phyloP scores from a whole-genome alignment of 2,113 vertebrate species.

The Gallinago paraguaiae region DNA sequence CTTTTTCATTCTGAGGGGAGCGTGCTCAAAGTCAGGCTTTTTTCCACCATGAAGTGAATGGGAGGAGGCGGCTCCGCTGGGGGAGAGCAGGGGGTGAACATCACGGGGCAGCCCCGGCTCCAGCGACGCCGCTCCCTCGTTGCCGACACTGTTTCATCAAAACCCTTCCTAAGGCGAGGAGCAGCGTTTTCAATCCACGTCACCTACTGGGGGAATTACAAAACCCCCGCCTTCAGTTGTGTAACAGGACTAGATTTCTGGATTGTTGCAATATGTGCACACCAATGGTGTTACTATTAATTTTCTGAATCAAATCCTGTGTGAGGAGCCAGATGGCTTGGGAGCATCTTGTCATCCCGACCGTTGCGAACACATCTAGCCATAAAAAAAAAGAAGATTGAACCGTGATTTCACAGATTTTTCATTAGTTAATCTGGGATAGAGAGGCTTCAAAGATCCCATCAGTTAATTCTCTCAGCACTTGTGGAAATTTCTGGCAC shows the following conservation, averaged over 20 bases:
- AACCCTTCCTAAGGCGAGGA: neutral
- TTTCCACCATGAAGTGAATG: fast-evolving
- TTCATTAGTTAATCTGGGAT: conserved; percentile 79
- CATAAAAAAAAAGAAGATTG: conserved; percentile 59
- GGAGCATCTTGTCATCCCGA: conserved; percentile 66
- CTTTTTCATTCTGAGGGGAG: neutral
- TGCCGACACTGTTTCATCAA: neutral
- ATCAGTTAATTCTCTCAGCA: conserved; percentile 76
- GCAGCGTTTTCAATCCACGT: neutral
- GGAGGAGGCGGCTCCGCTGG: fast-evolving
- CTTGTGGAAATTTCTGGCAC: conserved; percentile 75
- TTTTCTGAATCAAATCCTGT: conserved; percentile 66
- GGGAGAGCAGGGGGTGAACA: fast-evolving
- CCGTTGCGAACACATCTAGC: conserved; percentile 57
- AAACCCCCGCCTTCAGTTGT: conserved; percentile 25
- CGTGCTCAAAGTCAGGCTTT: neutral
- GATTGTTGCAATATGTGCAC: conserved; percentile 57
- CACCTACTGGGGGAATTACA: neutral
- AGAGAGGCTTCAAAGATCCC: conserved; percentile 77
- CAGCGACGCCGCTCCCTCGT: neutral
- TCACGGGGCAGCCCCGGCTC: neutral
- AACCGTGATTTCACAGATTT: conserved; percentile 77
- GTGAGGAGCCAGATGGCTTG: conserved; percentile 70
- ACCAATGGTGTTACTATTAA: conserved; percentile 67
- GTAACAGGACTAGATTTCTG: conserved; percentile 59